These are phyloP conservation scores for Acipenser ruthenus DNA, from an alignment of 2,797 vertebrate species.

Conservation along the genomic window DNA sequence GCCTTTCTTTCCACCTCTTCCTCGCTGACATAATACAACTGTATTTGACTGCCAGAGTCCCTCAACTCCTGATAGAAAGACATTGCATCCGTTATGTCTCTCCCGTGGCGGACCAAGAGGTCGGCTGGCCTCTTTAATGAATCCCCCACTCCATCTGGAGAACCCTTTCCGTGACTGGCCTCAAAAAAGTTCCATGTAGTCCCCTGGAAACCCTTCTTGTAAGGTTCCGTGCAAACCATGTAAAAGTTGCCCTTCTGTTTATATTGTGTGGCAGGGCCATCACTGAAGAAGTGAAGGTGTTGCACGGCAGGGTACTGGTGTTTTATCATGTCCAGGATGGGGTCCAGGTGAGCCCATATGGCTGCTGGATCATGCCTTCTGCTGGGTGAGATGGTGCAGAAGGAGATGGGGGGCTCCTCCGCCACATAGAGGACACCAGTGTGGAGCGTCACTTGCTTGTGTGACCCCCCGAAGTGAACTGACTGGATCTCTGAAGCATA, in stretches of 20 bases:
- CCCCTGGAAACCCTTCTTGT: slow-evolving; percentile 1
- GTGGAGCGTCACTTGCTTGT: not conserved
- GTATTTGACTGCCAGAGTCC: slow-evolving; percentile 4
- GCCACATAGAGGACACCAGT: no score
- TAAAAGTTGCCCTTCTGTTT: slow-evolving; percentile 17
- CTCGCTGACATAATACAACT: slow-evolving; percentile 5
- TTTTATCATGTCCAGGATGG: slow-evolving; percentile 12
- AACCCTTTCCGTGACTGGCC: slow-evolving; percentile 17
- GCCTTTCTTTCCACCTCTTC: slow-evolving; percentile 6
- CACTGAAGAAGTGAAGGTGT: slow-evolving; percentile 14
- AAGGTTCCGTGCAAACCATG: slow-evolving; percentile 7
- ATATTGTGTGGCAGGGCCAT: slow-evolving; percentile 18
- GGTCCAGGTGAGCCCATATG: slow-evolving; percentile 18
- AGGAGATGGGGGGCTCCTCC: no score
- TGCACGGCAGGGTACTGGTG: not conserved
- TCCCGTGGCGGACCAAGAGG: slow-evolving; percentile 12
- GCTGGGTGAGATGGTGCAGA: no score
- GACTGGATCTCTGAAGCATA: slow-evolving; percentile 14
- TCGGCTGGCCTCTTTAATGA: slow-evolving; percentile 14
- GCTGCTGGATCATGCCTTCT: slow-evolving; percentile 16
- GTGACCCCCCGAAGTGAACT: slow-evolving; percentile 16
- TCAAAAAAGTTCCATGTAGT: slow-evolving; percentile 19
- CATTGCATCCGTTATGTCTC: slow-evolving; percentile 14
- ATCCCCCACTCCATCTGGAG: slow-evolving; percentile 14
- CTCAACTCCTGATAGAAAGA: slow-evolving; percentile 2